Evolutionary conservation across 2,113 vertebrate species (phyloP).

Genomic region (Butorides virescens): DNA sequence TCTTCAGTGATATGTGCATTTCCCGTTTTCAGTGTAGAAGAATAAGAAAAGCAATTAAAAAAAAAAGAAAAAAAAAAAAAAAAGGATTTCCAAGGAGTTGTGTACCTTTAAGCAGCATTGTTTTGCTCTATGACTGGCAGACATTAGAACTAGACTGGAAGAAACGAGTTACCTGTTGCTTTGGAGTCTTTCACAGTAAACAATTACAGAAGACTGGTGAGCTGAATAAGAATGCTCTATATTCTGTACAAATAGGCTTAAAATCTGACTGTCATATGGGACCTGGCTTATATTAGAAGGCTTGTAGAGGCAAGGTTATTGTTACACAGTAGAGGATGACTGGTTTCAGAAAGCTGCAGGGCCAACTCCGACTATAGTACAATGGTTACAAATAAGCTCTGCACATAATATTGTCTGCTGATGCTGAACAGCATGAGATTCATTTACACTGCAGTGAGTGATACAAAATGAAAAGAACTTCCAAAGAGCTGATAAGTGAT

Average conservation of each 20-base stretch:
- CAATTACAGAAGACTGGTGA: not conserved
- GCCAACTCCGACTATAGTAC: not conserved
- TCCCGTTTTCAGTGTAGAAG: not conserved
- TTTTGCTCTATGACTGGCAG: not conserved
- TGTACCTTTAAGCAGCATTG: not conserved
- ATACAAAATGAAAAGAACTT: not conserved
- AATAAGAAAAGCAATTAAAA: not conserved
- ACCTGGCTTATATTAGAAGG: not conserved
- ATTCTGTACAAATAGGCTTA: not conserved
- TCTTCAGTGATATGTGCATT: not conserved
- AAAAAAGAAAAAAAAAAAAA: not conserved
- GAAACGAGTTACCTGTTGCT: not conserved
- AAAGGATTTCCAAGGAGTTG: not conserved
- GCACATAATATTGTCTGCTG: not conserved
- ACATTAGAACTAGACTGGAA: not conserved
- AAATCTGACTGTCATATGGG: not conserved
- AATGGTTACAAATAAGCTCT: not conserved
- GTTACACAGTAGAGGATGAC: not conserved
- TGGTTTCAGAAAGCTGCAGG: not conserved
- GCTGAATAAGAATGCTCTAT: not conserved
- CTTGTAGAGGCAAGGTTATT: not conserved
- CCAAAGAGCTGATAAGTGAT: not conserved
- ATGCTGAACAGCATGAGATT: not conserved
- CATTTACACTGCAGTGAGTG: not conserved
- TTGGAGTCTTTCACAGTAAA: not conserved